A percentile compares a stretch with the other conserved stretches of the same genome.
These are phyloP conservation scores for Stegophylla sp. DNA, from an alignment of 2,888 invertebrate genomes.

Conservation along the genomic window DNA sequence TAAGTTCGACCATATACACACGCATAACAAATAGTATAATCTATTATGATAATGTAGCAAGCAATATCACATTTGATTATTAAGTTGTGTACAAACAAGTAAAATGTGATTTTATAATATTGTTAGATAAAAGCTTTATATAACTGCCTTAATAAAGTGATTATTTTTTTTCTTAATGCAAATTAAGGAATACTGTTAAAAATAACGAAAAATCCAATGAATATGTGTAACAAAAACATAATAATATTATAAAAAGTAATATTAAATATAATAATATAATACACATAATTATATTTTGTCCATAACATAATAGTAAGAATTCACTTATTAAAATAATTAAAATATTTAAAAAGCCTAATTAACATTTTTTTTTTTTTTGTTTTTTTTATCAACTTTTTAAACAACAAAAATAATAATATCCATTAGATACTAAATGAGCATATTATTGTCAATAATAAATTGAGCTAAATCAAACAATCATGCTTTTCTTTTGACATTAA, in stretches of 20 bases:
- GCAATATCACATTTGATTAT: no score
- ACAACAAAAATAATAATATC: slow-evolving; percentile 40
- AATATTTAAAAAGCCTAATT: slow-evolving; percentile 19
- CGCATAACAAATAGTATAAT: no score
- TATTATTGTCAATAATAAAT: slow-evolving; percentile 57
- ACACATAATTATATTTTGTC: slow-evolving; percentile 40
- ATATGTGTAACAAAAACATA: neutral
- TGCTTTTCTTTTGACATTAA: slow-evolving; percentile 16
- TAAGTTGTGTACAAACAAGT: no score
- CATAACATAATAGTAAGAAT: slow-evolving; percentile 30
- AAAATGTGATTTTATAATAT: no score
- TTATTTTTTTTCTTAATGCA: no score
- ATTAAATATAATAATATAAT: slow-evolving; percentile 8
- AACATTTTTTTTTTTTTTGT: no score
- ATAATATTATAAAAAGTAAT: neutral
- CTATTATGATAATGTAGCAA: no score
- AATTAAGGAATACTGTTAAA: no score
- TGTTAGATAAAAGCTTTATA: no score
- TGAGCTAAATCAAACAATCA: slow-evolving; percentile 54
- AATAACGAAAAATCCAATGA: neutral
- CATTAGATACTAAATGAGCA: slow-evolving; percentile 53
- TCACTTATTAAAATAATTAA: slow-evolving; percentile 29
- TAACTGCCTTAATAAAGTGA: no score
- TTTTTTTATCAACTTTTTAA: neutral
- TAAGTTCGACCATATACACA: no score